Evolutionary conservation across 2,113 vertebrate genomes (phyloP).

Genomic region (Orientallactaga bullata): DNA sequence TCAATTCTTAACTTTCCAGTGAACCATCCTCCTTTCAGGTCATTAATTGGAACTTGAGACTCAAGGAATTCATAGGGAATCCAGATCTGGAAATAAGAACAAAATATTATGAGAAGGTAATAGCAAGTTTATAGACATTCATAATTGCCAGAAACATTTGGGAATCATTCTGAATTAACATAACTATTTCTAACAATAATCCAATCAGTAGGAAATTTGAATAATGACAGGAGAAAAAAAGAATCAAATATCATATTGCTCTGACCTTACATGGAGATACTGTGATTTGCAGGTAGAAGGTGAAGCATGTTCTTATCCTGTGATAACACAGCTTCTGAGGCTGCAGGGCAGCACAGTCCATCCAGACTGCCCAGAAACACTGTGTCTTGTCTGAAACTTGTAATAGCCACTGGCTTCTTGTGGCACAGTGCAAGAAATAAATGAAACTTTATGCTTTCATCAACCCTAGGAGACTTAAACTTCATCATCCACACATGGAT

Average conservation of each 20-base stretch:
- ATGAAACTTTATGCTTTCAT: slow-evolving; percentile 42
- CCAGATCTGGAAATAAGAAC: not conserved
- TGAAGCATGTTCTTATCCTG: not conserved
- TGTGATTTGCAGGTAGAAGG: not conserved
- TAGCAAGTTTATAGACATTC: slow-evolving; percentile 28
- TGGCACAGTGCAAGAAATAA: not conserved
- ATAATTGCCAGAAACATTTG: slow-evolving; percentile 43
- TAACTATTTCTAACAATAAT: slow-evolving; percentile 52
- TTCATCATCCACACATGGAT: not conserved
- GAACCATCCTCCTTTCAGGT: not conserved
- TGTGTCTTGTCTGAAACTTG: not conserved
- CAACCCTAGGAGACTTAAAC: slow-evolving; percentile 40
- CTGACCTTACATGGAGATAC: not conserved
- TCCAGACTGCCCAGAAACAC: not conserved
- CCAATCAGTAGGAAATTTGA: slow-evolving; percentile 44
- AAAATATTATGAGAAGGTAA: slow-evolving; percentile 31
- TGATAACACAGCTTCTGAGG: not conserved
- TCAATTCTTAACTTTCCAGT: slow-evolving; percentile 20
- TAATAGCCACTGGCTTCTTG: not conserved
- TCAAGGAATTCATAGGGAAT: slow-evolving; percentile 6
- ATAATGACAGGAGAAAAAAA: slow-evolving; percentile 27
- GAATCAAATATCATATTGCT: slow-evolving; percentile 32
- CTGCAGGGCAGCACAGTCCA: not conserved
- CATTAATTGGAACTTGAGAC: not conserved
- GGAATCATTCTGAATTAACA: slow-evolving; percentile 4